Percentiles rank a stretch among this genome's conserved stretches.
Conservation (phyloP, 2,797 vertebrate genomes). For the Sorex maritimensis region DNA sequence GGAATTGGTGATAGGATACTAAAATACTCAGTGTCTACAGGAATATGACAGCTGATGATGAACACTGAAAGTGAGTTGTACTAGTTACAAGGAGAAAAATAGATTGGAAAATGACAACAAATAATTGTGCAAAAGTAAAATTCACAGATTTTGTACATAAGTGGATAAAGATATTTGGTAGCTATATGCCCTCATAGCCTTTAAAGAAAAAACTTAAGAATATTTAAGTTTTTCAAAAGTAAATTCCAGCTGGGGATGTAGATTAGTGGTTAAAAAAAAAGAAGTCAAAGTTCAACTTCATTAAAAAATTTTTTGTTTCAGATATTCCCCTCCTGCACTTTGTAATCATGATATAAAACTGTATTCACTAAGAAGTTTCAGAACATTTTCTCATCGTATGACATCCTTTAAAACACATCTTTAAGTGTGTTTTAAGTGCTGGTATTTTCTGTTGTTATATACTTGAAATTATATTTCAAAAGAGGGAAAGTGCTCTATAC, state of each 20-base stretch:
- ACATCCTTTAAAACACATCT: constrained; percentile 26
- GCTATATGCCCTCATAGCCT: neutral
- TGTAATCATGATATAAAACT: neutral
- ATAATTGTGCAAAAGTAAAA: constrained; percentile 13
- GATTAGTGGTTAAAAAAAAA: too few relatives aligned
- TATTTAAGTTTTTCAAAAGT: neutral
- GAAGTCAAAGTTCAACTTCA: constrained; percentile 6
- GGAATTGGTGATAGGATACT: neutral
- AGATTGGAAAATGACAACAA: neutral
- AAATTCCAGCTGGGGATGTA: too few relatives aligned
- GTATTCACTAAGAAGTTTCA: neutral
- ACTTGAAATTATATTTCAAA: constrained; percentile 48
- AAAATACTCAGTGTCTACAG: neutral
- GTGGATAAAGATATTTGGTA: constrained; percentile 1
- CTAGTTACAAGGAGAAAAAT: constrained; percentile 10
- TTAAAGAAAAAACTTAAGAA: neutral
- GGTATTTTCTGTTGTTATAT: constrained; percentile 10
- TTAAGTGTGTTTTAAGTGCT: neutral
- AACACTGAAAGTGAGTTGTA: neutral
- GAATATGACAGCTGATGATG: neutral
- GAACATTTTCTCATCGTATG: neutral
- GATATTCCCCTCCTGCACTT: neutral
- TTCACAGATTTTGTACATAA: constrained; percentile 25
- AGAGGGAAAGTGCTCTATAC: neutral
- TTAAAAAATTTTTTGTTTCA: neutral